Base-by-base conservation (phyloP, 2,797 vertebrate genomes). In the Characodon lateralis region DNA sequence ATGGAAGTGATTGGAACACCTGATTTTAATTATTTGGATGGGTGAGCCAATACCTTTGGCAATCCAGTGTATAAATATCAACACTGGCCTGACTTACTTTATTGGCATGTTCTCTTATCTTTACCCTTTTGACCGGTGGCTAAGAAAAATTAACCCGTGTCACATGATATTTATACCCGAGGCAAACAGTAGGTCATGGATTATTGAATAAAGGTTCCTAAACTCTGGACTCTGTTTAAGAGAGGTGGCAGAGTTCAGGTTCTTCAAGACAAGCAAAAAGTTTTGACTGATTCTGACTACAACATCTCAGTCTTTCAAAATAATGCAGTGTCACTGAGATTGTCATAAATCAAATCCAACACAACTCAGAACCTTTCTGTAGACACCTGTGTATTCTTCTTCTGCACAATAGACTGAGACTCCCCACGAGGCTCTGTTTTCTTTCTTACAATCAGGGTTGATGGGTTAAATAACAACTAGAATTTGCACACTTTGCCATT, bases 381-480 rank as follows among this genome's bases (percentile, higher is more conserved):
- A 26, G 63, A 56, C 39, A 69, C 51, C 24, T 28, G 51, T 31
- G n/a, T 56, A 9, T 24, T 70, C n/a, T 8, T 66, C 77, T 56
- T 69, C 22, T 35, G 39, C 58, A 71, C 48, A 55, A 70, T 80
- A 70, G 50, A 66, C 61, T 59, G 7, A 72, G 69, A 77, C 78
- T 80, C 87, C 84, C 89, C 79, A 18, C 26, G 83, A 88, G 86
- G 77, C 78, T 77, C 76, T 55, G 46, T 73, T 76, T 75, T 89
- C 59, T 0, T 68, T 74, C 39, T 74, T 73, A 2, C 87, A 82
- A 86, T 79, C 2, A 3, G 9, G 76, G 70, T 83, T 82, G 51
- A 2, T 74, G 83, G 87, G 85, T 77, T 82, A 76, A 50, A 66
- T 77, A 22, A 2, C 58, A 39, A 87, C 85, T 81, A 82, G 75